These are phyloP conservation scores for Bambusicola thoracicus DNA, from an alignment of 2,113 vertebrate species.

Conservation along the genomic window DNA sequence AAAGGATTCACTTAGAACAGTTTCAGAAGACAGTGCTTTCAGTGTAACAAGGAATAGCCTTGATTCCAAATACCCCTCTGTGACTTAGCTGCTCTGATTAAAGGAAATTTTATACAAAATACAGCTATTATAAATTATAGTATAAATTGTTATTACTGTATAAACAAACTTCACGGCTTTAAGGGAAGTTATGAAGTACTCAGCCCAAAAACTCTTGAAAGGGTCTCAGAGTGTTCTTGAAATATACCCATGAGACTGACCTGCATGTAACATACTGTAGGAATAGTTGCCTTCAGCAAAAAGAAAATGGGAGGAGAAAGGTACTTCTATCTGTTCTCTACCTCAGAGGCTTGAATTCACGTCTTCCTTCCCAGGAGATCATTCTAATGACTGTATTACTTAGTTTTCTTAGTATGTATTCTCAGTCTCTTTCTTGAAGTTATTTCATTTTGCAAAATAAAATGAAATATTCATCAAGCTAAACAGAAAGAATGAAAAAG, in stretches of 20 bases:
- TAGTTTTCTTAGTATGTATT: not conserved
- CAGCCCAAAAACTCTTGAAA: not conserved
- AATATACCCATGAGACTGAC: not conserved
- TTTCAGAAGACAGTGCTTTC: not conserved
- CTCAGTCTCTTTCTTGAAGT: constrained; percentile 19
- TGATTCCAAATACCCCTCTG: not conserved
- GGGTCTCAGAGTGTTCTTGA: not conserved
- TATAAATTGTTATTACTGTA: not conserved
- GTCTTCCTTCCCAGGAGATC: not conserved
- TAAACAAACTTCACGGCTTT: not conserved
- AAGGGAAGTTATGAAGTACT: not conserved
- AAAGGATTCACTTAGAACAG: not conserved
- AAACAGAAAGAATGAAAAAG: constrained; percentile 58
- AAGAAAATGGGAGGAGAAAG: not conserved
- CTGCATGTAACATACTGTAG: not conserved
- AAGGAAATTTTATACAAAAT: not conserved
- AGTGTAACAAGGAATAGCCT: not conserved
- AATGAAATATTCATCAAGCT: constrained; percentile 61
- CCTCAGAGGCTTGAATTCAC: not conserved
- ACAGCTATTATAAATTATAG: no score
- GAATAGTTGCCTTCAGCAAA: not conserved
- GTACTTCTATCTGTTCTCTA: not conserved
- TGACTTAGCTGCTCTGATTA: not conserved
- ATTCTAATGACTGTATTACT: not conserved
- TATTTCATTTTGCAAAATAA: constrained; percentile 41